Evolutionary conservation across 1,140 invertebrate species (phyloP).

Genomic region (Bombus impatiens): DNA sequence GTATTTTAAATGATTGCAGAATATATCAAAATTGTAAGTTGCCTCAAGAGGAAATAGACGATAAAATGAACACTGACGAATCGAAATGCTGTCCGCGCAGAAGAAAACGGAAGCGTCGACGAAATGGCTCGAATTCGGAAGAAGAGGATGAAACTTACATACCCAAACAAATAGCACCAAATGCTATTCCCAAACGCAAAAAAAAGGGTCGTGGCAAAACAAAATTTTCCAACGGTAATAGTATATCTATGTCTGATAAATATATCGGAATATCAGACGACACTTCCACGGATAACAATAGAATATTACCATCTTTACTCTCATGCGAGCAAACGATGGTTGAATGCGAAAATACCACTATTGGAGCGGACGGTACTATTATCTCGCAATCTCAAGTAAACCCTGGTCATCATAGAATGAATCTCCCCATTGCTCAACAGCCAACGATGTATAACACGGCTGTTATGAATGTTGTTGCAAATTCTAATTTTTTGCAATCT

Average conservation of each 20-base stretch:
- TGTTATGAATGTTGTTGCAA: conserved; percentile 25
- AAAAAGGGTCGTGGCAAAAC: conserved; percentile 7
- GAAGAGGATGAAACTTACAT: conserved; percentile 74
- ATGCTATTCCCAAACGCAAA: conserved; percentile 59
- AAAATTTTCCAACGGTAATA: not conserved
- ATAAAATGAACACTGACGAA: conserved; percentile 78
- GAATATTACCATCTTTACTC: conserved; percentile 63
- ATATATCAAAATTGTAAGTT: conserved; percentile 71
- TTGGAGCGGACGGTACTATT: conserved; percentile 56
- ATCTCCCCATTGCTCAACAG: conserved; percentile 21
- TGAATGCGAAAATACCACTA: conserved; percentile 68
- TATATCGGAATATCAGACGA: not conserved
- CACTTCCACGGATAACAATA: conserved; percentile 25
- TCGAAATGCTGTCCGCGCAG: conserved; percentile 76
- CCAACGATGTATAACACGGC: conserved; percentile 19
- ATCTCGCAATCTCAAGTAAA: not conserved
- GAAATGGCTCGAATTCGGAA: conserved; percentile 71
- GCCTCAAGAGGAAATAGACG: conserved; percentile 67
- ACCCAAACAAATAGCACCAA: conserved; percentile 41
- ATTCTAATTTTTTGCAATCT: conserved; percentile 7
- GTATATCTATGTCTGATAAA: too few relatives aligned
- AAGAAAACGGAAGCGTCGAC: conserved; percentile 72
- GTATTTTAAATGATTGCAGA: conserved; percentile 61
- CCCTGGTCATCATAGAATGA: not conserved
- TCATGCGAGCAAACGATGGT: conserved; percentile 73